Evolutionary conservation across 2,888 invertebrate genomes (phyloP).

Genomic region (Steromphala cineraria): DNA sequence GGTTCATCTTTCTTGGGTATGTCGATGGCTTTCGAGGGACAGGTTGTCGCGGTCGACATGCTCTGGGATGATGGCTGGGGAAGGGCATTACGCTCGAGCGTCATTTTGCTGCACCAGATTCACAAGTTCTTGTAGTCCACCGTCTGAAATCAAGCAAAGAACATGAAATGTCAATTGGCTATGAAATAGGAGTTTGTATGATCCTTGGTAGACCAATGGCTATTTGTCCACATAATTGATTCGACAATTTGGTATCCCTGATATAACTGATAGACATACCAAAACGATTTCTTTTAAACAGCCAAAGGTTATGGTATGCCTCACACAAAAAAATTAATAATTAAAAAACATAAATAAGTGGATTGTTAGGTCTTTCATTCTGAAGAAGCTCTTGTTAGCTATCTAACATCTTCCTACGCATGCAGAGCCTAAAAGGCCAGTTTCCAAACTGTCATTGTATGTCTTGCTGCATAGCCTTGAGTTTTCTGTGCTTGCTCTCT

Average conservation of each 20-base stretch:
- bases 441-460: no score
- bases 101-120: slow-evolving; percentile 48
- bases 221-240: no score
- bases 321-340: no score
- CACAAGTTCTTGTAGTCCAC: neutral
- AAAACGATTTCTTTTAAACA: neutral
- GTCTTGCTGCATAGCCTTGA: no score
- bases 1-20: slow-evolving; percentile 70
- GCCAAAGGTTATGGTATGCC: no score
- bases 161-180: neutral
- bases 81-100: slow-evolving; percentile 64
- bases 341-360: no score
- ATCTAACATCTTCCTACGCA: no score
- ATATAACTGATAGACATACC: neutral
- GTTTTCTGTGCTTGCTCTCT: no score
- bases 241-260: neutral
- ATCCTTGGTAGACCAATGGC: no score
- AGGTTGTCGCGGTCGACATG: slow-evolving; percentile 38
- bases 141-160: neutral
- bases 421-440: no score
- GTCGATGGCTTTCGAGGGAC: slow-evolving; percentile 38
- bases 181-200: neutral
- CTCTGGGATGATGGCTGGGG: slow-evolving; percentile 48
- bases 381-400: no score
- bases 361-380: no score